phyloP scores from a whole-genome alignment of 2,888 invertebrate species.

The Cheilosia pagana region DNA sequence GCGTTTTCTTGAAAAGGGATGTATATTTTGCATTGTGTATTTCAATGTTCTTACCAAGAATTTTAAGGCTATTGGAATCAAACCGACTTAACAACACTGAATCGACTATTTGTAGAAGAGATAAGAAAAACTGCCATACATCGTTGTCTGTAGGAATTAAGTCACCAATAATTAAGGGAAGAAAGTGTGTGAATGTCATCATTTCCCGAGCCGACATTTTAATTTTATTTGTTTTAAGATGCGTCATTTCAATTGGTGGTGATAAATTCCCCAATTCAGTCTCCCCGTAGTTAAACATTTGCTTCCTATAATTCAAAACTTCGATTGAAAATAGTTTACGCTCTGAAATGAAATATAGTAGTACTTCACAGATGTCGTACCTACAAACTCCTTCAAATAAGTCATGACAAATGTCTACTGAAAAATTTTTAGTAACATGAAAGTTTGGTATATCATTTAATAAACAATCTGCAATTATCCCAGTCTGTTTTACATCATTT shows the following conservation, averaged over 20 bases:
- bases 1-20: too few relatives aligned
- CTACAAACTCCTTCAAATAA: conserved; percentile 68
- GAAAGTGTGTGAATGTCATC: conserved; percentile 43
- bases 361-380: conserved; percentile 55
- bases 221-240: conserved; percentile 33
- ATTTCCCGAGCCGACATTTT: conserved; percentile 56
- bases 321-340: conserved; percentile 50
- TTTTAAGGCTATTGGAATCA: too few relatives aligned
- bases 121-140: conserved; percentile 28
- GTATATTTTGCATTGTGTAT: too few relatives aligned
- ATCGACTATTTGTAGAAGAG: conserved; percentile 27
- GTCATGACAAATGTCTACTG: conserved; percentile 67
- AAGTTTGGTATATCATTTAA: conserved; percentile 53
- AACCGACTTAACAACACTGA: not conserved
- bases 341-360: conserved; percentile 43
- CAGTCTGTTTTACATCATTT: conserved; percentile 46
- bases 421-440: conserved; percentile 59
- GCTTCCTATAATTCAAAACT: conserved; percentile 57
- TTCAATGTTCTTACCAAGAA: too few relatives aligned
- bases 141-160: conserved; percentile 13
- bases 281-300: conserved; percentile 62
- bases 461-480: conserved; percentile 45
- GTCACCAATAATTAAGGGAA: conserved; percentile 59
- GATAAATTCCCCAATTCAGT: conserved; percentile 8
- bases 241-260: conserved; percentile 19